These are phyloP conservation scores for Bombus pyrosoma DNA, from an alignment of 1,140 invertebrate genomes.

Conservation along the genomic window DNA sequence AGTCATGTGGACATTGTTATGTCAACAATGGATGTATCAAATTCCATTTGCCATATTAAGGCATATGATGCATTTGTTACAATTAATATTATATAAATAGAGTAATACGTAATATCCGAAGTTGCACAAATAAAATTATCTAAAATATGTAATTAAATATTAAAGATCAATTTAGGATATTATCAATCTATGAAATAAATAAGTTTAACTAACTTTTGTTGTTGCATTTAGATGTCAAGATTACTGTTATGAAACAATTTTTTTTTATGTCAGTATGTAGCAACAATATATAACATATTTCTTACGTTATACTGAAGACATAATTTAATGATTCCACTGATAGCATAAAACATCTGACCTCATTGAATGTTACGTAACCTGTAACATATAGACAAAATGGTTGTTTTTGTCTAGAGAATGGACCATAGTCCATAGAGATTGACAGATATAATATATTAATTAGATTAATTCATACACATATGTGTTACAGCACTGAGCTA, in stretches of 20 bases:
- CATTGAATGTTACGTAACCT: constrained; percentile 55
- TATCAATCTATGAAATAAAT: constrained; percentile 48
- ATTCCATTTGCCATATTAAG: constrained; percentile 37
- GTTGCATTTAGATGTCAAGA: constrained; percentile 1
- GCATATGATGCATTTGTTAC: constrained; percentile 27
- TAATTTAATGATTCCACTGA: constrained; percentile 60
- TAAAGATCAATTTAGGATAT: constrained; percentile 28
- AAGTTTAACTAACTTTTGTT: constrained; percentile 39
- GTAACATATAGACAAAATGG: constrained; percentile 65
- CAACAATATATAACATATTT: constrained; percentile 26
- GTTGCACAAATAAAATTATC: constrained; percentile 40
- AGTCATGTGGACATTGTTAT: constrained; percentile 65
- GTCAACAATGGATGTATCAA: constrained; percentile 64
- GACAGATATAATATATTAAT: constrained; percentile 73
- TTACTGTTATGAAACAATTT: constrained; percentile 10
- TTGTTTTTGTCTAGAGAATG: constrained; percentile 59
- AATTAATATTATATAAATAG: constrained; percentile 36
- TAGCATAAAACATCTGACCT: constrained; percentile 70
- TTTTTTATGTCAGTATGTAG: constrained; percentile 29
- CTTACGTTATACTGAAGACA: constrained; percentile 36
- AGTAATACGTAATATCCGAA: constrained; percentile 28
- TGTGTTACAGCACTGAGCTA: constrained; percentile 66
- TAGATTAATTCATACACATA: constrained; percentile 72
- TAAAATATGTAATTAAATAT: constrained; percentile 56
- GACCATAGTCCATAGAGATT: constrained; percentile 62